These are phyloP conservation scores for Hippasteria phrygiana DNA, from an alignment of 53 echinoderm and acorn worm genomes.

Conservation along the genomic window DNA sequence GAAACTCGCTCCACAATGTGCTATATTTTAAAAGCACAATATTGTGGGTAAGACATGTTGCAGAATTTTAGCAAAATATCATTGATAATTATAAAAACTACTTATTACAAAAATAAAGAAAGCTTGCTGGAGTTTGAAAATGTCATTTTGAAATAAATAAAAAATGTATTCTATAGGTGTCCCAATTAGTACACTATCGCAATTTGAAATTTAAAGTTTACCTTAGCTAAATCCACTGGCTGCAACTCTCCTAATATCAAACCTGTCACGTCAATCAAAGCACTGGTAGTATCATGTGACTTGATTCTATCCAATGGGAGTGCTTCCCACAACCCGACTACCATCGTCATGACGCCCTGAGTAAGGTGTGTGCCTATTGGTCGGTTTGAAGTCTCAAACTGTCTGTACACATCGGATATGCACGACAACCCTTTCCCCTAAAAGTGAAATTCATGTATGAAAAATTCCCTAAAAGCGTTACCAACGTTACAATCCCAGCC, in stretches of 20 bases:
- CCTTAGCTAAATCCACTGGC: conserved; percentile 53
- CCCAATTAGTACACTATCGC: no score
- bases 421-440: conserved; percentile 29
- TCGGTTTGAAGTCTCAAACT: conserved; percentile 46
- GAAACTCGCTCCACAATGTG: neutral
- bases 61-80: no score
- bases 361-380: conserved; percentile 63
- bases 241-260: conserved; percentile 39
- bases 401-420: conserved; percentile 48
- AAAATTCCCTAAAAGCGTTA: neutral
- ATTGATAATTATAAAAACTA: no score
- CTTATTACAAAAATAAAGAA: no score
- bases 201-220: no score
- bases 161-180: no score
- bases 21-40: no score
- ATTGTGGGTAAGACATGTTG: no score
- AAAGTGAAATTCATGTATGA: neutral
- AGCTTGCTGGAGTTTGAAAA: no score
- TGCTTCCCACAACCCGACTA: conserved; percentile 61
- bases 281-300: conserved; percentile 45
- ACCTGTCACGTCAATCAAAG: conserved; percentile 63
- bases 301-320: conserved; percentile 80
- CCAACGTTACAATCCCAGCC: no score
- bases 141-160: no score
- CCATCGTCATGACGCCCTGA: conserved; percentile 46